Base-by-base conservation (phyloP, 2,797 vertebrate species). In the Gallirallus australis region DNA sequence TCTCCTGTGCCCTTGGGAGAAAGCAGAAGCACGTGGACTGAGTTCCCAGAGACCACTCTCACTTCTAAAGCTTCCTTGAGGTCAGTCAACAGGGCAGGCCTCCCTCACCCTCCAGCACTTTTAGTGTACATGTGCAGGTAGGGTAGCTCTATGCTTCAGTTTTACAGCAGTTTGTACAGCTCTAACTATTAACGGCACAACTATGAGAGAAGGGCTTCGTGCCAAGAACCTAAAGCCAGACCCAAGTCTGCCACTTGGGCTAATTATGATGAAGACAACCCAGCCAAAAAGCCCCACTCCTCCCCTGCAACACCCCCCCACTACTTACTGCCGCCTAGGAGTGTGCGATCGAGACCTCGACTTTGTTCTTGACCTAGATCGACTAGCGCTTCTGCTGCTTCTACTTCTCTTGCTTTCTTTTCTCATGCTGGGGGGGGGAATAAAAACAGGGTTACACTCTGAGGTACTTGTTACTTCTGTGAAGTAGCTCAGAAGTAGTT, bases 361-460 rank as follows among this genome's bases (percentile, higher is more conserved):
- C 30, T 99, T 99, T 13, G 99, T 99, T 97, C 99, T 98, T 5
- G 99, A 99, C 64, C 98, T 97, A 7, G 99, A 99, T 11, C 98
- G 98, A 91, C 99, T 99, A 30, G 97, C 98, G 64, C 99, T 99
- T 80, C 99, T 96, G 94, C 99, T 99, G 97, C 99, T 99, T 61
- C 99, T 98, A 45, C 99, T 99, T 27, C 99, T 98, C 97, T 99
- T 99, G 78, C 98, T 98, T 42, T 99, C 99, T 97, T 99, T 99
- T 86, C 99, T 98, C 94, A 99, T 96, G 72, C 99, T 82, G 20
- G 24, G 2, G 33, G 14, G 12, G 3, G 17, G 30, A 18, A 53
- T 30, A 31, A 70, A 14, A 63, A 7, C 0, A 72, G 27, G 28
- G 35, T 92, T 53, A 82, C 6, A 15, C 33, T 39, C 31, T 54